Evolutionary conservation across 1,140 invertebrate genomes (phyloP).

Genomic region (Akabosia matsudoensis): DNA sequence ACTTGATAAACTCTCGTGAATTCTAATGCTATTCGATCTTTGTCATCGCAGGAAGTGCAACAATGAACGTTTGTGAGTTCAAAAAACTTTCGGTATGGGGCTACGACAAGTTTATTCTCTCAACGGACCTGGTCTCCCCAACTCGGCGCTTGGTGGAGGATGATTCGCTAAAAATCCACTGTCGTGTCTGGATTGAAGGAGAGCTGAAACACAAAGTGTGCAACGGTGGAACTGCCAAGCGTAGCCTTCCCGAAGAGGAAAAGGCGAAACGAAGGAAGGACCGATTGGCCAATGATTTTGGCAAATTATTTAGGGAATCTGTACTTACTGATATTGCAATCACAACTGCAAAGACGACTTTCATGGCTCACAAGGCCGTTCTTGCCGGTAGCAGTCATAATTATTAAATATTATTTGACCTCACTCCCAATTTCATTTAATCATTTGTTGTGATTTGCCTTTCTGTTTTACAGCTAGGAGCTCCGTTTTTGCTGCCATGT

Average conservation of each 20-base stretch:
- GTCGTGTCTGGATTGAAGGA: conserved; percentile 45
- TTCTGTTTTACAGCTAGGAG: conserved; percentile 35
- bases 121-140: conserved; percentile 32
- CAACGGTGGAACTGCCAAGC: conserved; percentile 31
- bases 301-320: conserved; percentile 21
- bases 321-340: conserved; percentile 39
- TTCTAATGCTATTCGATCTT: background rate
- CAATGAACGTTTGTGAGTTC: conserved; percentile 46
- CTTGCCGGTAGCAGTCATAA: conserved; percentile 34
- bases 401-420: background rate
- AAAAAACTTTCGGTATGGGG: conserved; percentile 46
- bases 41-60: conserved; percentile 39
- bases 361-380: conserved; percentile 43
- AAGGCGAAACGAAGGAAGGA: conserved; percentile 26
- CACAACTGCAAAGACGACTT: conserved; percentile 26
- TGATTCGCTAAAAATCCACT: conserved; percentile 43
- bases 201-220: conserved; percentile 36
- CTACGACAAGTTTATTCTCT: conserved; percentile 44
- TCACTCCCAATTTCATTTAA: background rate
- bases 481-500: conserved; percentile 41
- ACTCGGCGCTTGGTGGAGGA: conserved; percentile 41
- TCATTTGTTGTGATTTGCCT: conserved; percentile 11
- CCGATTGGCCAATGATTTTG: conserved; percentile 34
- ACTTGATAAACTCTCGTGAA: background rate
- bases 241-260: conserved; percentile 30